Conservation (phyloP, 1,140 invertebrate species). For the Zaprionus davidi region DNA sequence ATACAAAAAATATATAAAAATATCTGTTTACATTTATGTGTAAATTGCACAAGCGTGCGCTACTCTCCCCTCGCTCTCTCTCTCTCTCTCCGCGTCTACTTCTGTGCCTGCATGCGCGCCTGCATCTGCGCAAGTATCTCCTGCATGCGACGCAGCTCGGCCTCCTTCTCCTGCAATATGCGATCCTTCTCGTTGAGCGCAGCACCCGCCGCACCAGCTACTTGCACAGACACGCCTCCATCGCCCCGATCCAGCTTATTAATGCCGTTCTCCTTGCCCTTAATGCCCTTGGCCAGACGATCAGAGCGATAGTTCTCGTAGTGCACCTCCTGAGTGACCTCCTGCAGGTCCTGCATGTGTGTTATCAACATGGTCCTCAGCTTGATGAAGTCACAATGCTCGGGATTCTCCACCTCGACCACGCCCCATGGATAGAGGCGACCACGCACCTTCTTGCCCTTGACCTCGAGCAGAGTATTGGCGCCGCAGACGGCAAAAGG, state of each 20-base stretch:
- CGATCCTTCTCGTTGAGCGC: conserved; percentile 90
- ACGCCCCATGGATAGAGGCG: conserved; percentile 99
- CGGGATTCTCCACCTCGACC: conserved; percentile 99
- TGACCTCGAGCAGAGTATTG: conserved; percentile 95
- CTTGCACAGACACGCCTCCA: conserved; percentile 29
- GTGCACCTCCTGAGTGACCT: conserved; percentile 97
- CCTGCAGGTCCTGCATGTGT: conserved; percentile 98
- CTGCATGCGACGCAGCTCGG: conserved; percentile 95
- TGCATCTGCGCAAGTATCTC: conserved; percentile 98
- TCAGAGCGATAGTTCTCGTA: conserved; percentile 98
- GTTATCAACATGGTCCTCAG: conserved; percentile 98
- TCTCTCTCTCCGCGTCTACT: conserved; percentile 57
- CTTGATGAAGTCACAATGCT: conserved; percentile 99
- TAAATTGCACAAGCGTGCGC: conserved; percentile 52
- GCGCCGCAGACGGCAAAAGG: conserved; percentile 99
- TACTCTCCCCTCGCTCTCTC: conserved; percentile 20
- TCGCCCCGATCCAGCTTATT: conserved; percentile 71
- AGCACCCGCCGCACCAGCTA: conserved; percentile 64
- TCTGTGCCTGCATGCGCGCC: conserved; percentile 92
- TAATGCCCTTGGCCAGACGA: conserved; percentile 91
- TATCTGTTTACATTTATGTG: conserved; percentile 22
- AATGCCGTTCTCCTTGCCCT: conserved; percentile 83
- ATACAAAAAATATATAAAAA: conserved; percentile 68
- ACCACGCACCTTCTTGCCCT: conserved; percentile 94
- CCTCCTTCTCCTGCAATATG: conserved; percentile 95